Evolutionary conservation across 2,888 invertebrate species (phyloP).

Genomic region (Aphrophora alni): DNA sequence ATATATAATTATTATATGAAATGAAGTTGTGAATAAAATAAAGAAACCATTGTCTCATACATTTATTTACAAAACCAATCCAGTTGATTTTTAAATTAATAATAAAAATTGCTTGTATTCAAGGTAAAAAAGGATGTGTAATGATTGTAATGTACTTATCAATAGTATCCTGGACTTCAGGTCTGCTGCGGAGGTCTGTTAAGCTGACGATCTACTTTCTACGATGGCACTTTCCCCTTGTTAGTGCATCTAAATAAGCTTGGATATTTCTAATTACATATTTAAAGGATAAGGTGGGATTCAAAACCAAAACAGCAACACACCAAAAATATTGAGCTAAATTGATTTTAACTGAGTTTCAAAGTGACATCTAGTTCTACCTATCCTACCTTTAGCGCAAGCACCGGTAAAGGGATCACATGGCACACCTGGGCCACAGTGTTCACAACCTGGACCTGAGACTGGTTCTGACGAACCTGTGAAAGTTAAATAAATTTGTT

Average conservation of each 20-base stretch:
- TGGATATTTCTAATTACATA: not conserved
- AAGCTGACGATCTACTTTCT: constrained; percentile 14
- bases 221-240: constrained; percentile 19
- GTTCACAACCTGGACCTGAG: constrained; percentile 65
- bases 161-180: not conserved
- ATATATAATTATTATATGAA: no score
- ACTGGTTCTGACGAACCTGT: not conserved
- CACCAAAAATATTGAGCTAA: constrained; percentile 40
- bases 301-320: constrained; percentile 52
- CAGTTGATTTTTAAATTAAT: not conserved
- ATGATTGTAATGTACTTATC: not conserved
- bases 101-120: not conserved
- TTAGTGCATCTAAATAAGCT: constrained; percentile 35
- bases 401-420: constrained; percentile 83
- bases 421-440: constrained; percentile 78
- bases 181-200: not conserved
- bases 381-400: constrained; percentile 76
- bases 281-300: constrained; percentile 21
- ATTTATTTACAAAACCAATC: not conserved
- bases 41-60: no score
- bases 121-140: not conserved
- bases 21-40: constrained; percentile 6
- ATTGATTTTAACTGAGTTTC: no score
- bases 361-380: constrained; percentile 6
- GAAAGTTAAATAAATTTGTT: no score